A percentile compares a stretch with the other conserved stretches of the same genome.
Conservation (phyloP, 2,888 invertebrate genomes). For the Lamellibrachia columna region DNA sequence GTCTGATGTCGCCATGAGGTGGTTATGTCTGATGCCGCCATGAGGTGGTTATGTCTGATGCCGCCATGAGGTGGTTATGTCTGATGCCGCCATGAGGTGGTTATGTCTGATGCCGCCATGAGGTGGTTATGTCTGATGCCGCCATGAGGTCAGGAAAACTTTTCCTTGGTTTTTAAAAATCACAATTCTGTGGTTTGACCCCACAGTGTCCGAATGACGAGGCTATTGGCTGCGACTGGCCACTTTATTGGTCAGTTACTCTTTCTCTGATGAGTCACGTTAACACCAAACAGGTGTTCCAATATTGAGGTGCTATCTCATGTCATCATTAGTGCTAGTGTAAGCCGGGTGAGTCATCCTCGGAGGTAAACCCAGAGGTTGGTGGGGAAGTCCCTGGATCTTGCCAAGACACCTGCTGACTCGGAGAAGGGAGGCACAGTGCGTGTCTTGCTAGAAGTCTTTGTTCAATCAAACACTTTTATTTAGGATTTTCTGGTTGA, state of each 20-base stretch:
- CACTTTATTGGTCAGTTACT: background rate
- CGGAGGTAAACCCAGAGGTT: background rate
- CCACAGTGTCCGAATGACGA: background rate
- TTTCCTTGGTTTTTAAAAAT: background rate
- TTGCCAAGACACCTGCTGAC: background rate
- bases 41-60: no score
- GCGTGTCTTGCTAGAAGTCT: background rate
- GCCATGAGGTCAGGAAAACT: background rate
- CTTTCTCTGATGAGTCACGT: background rate
- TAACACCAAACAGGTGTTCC: background rate
- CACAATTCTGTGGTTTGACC: background rate
- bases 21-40: no score
- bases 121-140: no score
- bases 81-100: no score
- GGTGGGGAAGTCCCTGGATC: background rate
- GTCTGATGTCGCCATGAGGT: no score
- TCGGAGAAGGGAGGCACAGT: background rate
- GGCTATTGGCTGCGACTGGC: background rate
- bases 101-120: no score
- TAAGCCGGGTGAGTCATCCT: background rate
- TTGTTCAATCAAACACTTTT: background rate
- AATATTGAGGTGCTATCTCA: background rate
- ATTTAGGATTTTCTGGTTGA: background rate
- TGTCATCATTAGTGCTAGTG: background rate
- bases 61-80: no score